Percentiles rank a stretch among this genome's conserved stretches.
These are phyloP conservation scores for Acyrthosiphon pisum DNA, from an alignment of 1,140 invertebrate genomes.

Conservation along the genomic window DNA sequence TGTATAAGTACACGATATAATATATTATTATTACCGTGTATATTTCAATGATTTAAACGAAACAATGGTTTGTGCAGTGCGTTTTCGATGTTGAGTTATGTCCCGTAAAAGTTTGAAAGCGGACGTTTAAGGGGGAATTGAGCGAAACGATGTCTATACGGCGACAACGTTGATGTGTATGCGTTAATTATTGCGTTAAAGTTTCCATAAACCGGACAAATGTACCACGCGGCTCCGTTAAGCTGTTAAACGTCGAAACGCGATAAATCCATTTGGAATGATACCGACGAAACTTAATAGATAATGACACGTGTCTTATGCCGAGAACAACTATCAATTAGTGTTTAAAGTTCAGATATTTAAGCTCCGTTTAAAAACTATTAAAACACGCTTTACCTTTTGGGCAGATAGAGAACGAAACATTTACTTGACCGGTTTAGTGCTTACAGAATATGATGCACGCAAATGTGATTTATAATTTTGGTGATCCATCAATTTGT, in stretches of 20 bases:
- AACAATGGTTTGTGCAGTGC: background rate
- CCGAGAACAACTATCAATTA: no score
- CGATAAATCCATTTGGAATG: background rate
- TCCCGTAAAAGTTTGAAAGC: background rate
- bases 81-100: background rate
- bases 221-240: background rate
- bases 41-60: background rate
- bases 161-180: background rate
- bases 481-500: no score
- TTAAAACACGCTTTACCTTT: no score
- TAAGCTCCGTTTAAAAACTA: no score
- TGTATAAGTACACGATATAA: no score
- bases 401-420: no score
- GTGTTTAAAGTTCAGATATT: no score
- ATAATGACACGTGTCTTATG: background rate
- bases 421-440: no score
- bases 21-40: no score
- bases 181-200: background rate
- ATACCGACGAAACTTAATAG: background rate
- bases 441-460: no score
- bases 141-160: no score
- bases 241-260: background rate
- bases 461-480: no score
- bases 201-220: background rate
- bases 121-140: background rate